Evolutionary conservation across 2,888 invertebrate genomes (phyloP).

Genomic region (Marronus borbonicus): DNA sequence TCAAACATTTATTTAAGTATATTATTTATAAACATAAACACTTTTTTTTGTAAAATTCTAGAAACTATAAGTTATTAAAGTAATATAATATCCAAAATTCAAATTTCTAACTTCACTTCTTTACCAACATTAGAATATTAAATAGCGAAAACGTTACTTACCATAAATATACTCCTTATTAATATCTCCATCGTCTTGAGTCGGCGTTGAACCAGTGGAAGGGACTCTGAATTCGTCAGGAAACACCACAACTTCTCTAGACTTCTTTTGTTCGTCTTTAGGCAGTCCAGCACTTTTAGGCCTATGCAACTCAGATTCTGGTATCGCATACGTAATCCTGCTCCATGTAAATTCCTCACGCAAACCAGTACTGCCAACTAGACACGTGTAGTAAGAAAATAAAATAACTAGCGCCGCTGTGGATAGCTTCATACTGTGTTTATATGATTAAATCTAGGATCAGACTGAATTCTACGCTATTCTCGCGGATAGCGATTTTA

Average conservation of each 20-base stretch:
- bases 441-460: not conserved
- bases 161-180: constrained; percentile 22
- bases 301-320: constrained; percentile 11
- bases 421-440: constrained; percentile 4
- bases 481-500: not conserved
- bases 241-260: not conserved
- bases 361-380: constrained; percentile 30
- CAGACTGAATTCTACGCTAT: not conserved
- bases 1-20: too few species aligned
- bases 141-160: not conserved
- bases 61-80: too few species aligned
- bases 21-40: too few species aligned
- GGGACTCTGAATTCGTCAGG: not conserved
- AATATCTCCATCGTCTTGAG: not conserved
- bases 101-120: not conserved
- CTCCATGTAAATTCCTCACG: constrained; percentile 48
- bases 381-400: not conserved
- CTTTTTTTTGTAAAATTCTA: too few species aligned
- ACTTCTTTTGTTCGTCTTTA: not conserved
- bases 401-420: not conserved
- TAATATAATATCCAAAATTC: too few species aligned
- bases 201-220: not conserved
- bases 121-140: too few species aligned
- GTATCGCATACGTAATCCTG: constrained; percentile 30
- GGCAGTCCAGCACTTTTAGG: not conserved